A percentile compares a stretch with the other conserved stretches of the same genome.
Conservation (phyloP, 1,140 invertebrate genomes). For the Ceratina japonica region DNA sequence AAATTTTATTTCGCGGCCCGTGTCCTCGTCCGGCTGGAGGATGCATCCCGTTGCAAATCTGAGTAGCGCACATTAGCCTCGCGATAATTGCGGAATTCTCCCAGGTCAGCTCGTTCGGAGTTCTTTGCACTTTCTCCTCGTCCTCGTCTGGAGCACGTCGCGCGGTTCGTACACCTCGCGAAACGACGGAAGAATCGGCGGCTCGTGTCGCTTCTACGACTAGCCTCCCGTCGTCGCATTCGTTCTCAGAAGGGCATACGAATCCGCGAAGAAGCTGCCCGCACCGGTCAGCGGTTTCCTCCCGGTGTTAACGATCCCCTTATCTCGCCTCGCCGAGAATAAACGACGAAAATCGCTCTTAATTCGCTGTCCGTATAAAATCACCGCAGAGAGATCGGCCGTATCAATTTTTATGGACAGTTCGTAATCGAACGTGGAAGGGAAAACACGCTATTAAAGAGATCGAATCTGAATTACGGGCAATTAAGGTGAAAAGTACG, state of each 20-base stretch:
- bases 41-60: slow-evolving; percentile 14
- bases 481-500: not conserved
- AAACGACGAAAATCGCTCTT: slow-evolving; percentile 5
- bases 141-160: slow-evolving; percentile 22
- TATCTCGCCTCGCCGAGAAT: slow-evolving; percentile 16
- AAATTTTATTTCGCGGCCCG: not conserved
- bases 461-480: not conserved
- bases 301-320: slow-evolving; percentile 31
- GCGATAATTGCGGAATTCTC: slow-evolving; percentile 63
- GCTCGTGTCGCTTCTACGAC: slow-evolving; percentile 40
- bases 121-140: slow-evolving; percentile 56
- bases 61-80: slow-evolving; percentile 33
- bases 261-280: slow-evolving; percentile 28
- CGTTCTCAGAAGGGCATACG: slow-evolving; percentile 56
- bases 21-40: slow-evolving; percentile 1
- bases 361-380: not conserved
- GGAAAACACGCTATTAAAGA: not conserved
- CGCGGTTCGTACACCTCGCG: slow-evolving; percentile 25
- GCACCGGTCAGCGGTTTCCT: slow-evolving; percentile 41
- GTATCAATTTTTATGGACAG: not conserved
- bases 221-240: slow-evolving; percentile 53
- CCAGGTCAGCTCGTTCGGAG: slow-evolving; percentile 49
- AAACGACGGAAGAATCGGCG: slow-evolving; percentile 10
- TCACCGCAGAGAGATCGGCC: not conserved
- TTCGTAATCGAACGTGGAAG: not conserved